Base-by-base conservation (phyloP, 2,113 vertebrate genomes). In the Arothron firmamentum region DNA sequence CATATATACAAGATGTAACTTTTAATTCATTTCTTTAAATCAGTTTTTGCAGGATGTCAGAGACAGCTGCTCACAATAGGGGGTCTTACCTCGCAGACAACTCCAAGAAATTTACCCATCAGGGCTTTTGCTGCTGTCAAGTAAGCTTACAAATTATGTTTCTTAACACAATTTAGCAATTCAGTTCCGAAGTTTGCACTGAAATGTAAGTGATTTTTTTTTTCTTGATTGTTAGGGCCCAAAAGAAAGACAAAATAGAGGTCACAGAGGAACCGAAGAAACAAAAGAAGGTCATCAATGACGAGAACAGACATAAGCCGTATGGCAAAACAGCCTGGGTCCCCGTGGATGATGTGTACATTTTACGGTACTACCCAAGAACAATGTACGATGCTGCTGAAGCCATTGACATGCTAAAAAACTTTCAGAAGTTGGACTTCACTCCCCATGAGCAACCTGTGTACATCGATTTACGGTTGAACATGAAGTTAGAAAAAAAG, bases 401-500 rank as follows among this genome's bases (percentile, higher is more conserved):
- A 18, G 93, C 94, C 17, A 38, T 97, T 53, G 75, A 86, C 10
- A 84, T 94, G 91, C 90, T 99, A 15, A 96, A 95, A 85, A 92
- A 53, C 0, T 94, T 90, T 67, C 95, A 95, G 70, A 5, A 68
- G 21, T 62, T 98, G 76, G 96, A 99, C 52, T 96, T 94, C 72
- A 93, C 93, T 0, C 1, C 86, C 41, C 87, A 74, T 34, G 68
- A 75, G 7, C 96, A 98, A 73, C 78, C 77, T 0, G 76, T 99
- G 14, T 94, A 90, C 49, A 72, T 94, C 17, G 90, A 93, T 0
- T 86, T 97, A 3, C 91, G 59, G 66, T 85, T 99, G 21, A 91
- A 98, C 69, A 94, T 97, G 93, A 79, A 88, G 0, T 84, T 93
- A 41, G 91, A 93, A 68, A 98, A 96, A 72, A 98, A 98, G 94